Percentiles rank a stretch among this genome's conserved stretches.
phyloP scores from a whole-genome alignment of 2,113 vertebrate species.

The Malaclemys terrapin region DNA sequence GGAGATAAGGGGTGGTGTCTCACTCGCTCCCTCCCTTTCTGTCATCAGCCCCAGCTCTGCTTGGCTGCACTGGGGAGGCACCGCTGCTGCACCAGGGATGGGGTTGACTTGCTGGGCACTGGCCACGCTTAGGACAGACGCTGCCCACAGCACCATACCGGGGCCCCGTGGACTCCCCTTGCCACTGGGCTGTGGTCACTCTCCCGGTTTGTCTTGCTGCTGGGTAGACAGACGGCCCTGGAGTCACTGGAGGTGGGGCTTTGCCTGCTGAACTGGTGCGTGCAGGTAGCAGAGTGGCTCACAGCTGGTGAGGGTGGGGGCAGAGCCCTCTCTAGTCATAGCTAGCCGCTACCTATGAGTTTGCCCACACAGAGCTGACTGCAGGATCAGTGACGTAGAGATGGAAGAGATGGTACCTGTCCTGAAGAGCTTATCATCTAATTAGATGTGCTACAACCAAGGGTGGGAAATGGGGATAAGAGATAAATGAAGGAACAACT shows the following conservation, averaged over 20 bases:
- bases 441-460: neutral
- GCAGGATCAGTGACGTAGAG: conserved; percentile 19
- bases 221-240: too few species aligned
- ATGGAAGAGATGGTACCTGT: neutral
- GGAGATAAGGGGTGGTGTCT: too few species aligned
- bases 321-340: too few species aligned
- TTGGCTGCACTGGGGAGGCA: neutral
- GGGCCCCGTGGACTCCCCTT: neutral
- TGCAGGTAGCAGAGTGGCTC: neutral
- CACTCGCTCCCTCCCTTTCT: neutral
- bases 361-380: conserved; percentile 30
- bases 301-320: too few species aligned
- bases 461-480: neutral
- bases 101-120: neutral
- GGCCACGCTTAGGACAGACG: too few species aligned
- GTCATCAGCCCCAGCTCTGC: neutral
- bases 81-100: neutral
- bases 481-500: conserved; percentile 49
- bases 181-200: neutral
- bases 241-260: neutral
- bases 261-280: neutral
- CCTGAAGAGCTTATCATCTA: conserved; percentile 1
- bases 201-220: neutral
- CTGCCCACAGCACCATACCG: too few species aligned
- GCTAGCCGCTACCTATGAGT: neutral